Percentiles rank a stretch among this genome's conserved stretches.
These are phyloP conservation scores for Drosophila flavopinicola DNA, from an alignment of 2,888 invertebrate species.

Conservation along the genomic window DNA sequence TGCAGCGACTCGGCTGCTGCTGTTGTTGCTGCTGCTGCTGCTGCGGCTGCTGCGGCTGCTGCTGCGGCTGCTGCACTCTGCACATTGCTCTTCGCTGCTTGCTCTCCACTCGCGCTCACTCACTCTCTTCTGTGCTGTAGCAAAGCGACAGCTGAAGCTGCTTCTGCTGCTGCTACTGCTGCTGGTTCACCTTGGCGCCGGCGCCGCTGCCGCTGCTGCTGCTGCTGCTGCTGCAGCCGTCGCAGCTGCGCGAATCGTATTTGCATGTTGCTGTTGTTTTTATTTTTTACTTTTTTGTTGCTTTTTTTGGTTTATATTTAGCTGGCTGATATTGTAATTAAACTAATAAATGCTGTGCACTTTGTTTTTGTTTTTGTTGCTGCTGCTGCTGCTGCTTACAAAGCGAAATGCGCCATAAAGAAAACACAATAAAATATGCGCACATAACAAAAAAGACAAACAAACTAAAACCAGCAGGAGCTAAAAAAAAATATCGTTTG, in stretches of 20 bases:
- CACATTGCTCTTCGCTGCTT: slow-evolving; percentile 32
- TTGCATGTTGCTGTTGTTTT: slow-evolving; percentile 47
- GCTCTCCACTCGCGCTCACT: slow-evolving; percentile 7
- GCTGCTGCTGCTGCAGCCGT: slow-evolving; percentile 42
- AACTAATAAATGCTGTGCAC: slow-evolving; percentile 3
- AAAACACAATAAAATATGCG: neutral
- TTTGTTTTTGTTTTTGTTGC: slow-evolving; percentile 4
- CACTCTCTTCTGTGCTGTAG: slow-evolving; percentile 6
- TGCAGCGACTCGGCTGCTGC: too few species aligned
- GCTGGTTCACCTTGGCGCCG: slow-evolving; percentile 72
- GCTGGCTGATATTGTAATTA: slow-evolving; percentile 16
- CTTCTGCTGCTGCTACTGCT: slow-evolving; percentile 39
- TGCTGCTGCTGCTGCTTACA: slow-evolving; percentile 6
- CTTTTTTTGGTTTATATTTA: slow-evolving; percentile 25
- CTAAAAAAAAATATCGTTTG: neutral
- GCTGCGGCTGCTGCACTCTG: slow-evolving; percentile 55
- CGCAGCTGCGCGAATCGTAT: slow-evolving; percentile 69
- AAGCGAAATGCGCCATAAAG: slow-evolving; percentile 2
- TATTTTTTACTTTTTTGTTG: neutral
- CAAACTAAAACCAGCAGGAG: too few species aligned
- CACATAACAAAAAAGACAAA: neutral
- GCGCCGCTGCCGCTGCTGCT: slow-evolving; percentile 36
- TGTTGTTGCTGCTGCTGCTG: slow-evolving; percentile 47
- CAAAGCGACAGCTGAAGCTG: slow-evolving; percentile 28
- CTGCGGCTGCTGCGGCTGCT: slow-evolving; percentile 12